Evolutionary conservation across 1,140 invertebrate genomes (phyloP), one percentile per base, ranked within the genome.

Genomic region (Mycetomoellerius zeteki): DNA sequence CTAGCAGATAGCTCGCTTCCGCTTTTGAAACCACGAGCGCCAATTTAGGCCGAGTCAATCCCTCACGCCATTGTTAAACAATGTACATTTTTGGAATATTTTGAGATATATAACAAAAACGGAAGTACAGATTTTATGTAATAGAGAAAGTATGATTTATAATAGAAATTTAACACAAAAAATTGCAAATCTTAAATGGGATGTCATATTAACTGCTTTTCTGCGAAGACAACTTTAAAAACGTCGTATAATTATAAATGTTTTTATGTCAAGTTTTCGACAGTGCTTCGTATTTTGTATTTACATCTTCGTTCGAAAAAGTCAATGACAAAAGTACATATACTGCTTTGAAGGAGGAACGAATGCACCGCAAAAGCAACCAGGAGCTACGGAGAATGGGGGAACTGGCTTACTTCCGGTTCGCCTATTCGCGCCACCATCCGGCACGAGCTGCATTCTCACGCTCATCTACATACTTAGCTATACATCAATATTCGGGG

Each of bases 401-500:
- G 87, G 89, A 88, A 89, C 65, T 85, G 82, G 76, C 91, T 92
- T 91, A 91, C 93, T 94, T 94, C 93, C 94, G 94, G 93, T 92
- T 93, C 87, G 90, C 86, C 89, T 92, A 92, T 92, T 94, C 93
- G 92, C 90, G 88, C 85, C 88, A 92, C 90, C 92, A 94, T 94
- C 92, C 93, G 93, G 93, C 93, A 93, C 93, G 93, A 94, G 92
- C 91, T 89, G 93, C 91, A 94, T 94, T 95, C 94, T 95, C 94
- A 95, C 94, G 94, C 94, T 95, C 93, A 95, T 95, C 93, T 94
- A 93, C 94, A 95, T 94, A 94, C 88, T 88, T 92, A 92, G 91
- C 60, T 93, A 93, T 92, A 94, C 94, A 95, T 95, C 93, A 94
- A 95, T 95, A 95, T 94, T 94, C 94, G 93, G 90, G 84, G 91